A percentile compares a stretch with the other conserved stretches of the same genome.
Evolutionary conservation across 2,113 vertebrate genomes (phyloP).

Genomic region (Chaenocephalus aceratus): DNA sequence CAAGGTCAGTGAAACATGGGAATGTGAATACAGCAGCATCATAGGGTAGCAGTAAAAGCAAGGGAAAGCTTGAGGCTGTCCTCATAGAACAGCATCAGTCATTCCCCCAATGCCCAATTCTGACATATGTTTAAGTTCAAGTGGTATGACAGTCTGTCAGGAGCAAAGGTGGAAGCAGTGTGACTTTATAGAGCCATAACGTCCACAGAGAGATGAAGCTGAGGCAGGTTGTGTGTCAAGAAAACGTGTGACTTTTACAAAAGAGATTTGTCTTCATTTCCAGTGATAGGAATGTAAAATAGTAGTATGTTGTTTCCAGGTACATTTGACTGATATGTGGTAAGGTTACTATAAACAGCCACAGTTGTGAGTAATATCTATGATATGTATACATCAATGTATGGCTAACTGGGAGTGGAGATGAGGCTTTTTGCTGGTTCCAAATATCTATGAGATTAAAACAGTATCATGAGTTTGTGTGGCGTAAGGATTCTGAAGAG

Average conservation of each 20-base stretch:
- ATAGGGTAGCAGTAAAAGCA: neutral
- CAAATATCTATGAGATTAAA: no score
- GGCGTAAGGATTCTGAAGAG: neutral
- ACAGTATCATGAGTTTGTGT: neutral
- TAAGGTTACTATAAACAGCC: neutral
- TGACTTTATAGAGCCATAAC: neutral
- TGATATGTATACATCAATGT: neutral
- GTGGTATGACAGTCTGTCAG: neutral
- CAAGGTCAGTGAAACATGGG: neutral
- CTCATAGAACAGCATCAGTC: neutral
- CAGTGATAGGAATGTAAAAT: no score
- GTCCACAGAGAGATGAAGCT: neutral
- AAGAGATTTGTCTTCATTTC: neutral
- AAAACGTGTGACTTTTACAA: neutral
- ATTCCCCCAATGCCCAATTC: neutral
- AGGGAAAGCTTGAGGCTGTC: neutral
- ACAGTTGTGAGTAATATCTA: neutral
- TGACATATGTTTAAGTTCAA: conserved; percentile 4
- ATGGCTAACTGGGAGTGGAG: neutral
- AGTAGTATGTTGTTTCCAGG: neutral
- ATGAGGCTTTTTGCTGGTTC: neutral
- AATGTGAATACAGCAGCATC: neutral
- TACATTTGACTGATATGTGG: neutral
- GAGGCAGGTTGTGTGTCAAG: neutral
- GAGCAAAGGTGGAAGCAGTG: neutral